Percentiles rank a stretch among this genome's conserved stretches.
Evolutionary conservation across 2,888 invertebrate species (phyloP).

Genomic region (Tholera decimalis): DNA sequence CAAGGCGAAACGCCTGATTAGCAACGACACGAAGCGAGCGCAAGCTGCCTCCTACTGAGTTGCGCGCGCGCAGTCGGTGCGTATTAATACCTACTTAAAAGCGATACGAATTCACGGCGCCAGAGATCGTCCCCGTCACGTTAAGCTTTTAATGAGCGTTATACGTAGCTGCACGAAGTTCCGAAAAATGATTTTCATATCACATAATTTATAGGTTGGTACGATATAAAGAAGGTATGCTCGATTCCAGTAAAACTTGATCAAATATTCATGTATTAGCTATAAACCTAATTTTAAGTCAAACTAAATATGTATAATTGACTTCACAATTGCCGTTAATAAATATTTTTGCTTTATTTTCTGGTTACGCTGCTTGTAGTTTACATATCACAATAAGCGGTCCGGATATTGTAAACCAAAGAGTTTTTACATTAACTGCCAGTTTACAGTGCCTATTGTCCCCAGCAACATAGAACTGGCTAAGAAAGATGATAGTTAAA

Average conservation of each 20-base stretch:
- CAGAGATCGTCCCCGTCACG: conserved; percentile 33
- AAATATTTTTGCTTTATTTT: conserved; percentile 2
- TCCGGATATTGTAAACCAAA: neutral
- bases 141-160: conserved; percentile 49
- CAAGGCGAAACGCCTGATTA: conserved; percentile 79
- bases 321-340: conserved; percentile 4
- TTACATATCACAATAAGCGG: neutral
- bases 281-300: conserved; percentile 14
- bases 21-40: conserved; percentile 81
- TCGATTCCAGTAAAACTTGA: conserved; percentile 28
- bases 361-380: neutral
- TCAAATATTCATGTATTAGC: conserved; percentile 51
- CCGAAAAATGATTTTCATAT: conserved; percentile 54
- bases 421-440: neutral
- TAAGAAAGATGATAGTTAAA: neutral
- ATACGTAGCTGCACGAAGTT: conserved; percentile 29
- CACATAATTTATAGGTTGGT: conserved; percentile 18
- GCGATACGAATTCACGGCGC: conserved; percentile 51
- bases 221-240: conserved; percentile 5
- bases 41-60: conserved; percentile 84
- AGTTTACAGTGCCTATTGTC: neutral
- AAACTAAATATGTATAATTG: conserved; percentile 11
- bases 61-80: conserved; percentile 76
- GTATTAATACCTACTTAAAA: conserved; percentile 61
- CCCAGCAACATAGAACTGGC: neutral